Percentiles rank a stretch among this genome's conserved stretches.
Conservation (phyloP, 2,113 vertebrate genomes). For the Ornithorhynchus anatinus region DNA sequence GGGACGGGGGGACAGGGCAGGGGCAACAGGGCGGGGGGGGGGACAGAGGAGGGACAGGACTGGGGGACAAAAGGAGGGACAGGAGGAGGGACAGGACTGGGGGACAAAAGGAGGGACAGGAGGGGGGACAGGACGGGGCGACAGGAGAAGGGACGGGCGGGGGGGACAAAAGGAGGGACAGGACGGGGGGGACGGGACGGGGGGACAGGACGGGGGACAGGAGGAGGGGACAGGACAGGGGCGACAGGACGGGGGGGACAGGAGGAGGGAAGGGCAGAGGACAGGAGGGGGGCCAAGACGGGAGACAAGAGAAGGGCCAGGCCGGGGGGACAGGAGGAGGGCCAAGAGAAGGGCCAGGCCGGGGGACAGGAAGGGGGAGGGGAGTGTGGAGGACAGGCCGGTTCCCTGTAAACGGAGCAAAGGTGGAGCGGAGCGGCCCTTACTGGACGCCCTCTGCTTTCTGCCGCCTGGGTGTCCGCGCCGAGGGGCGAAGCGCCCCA, state of each 20-base stretch:
- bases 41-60: no score
- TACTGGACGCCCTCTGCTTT: no score
- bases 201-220: background rate
- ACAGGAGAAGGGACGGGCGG: background rate
- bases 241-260: background rate
- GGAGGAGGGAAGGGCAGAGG: conserved; percentile 14
- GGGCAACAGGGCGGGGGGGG: background rate
- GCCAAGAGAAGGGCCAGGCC: no score
- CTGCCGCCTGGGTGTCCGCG: no score
- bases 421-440: background rate
- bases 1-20: background rate
- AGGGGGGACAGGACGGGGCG: no score
- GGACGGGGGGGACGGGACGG: background rate
- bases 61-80: no score
- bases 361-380: no score
- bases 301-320: no score
- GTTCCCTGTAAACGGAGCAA: background rate
- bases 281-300: background rate
- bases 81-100: no score
- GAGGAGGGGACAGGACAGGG: background rate
- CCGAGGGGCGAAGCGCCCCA: no score
- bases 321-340: no score
- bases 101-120: conserved; percentile 32
- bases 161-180: no score
- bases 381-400: background rate